phyloP scores from a whole-genome alignment of 2,113 vertebrate species.

The Brachionichthys hirsutus region DNA sequence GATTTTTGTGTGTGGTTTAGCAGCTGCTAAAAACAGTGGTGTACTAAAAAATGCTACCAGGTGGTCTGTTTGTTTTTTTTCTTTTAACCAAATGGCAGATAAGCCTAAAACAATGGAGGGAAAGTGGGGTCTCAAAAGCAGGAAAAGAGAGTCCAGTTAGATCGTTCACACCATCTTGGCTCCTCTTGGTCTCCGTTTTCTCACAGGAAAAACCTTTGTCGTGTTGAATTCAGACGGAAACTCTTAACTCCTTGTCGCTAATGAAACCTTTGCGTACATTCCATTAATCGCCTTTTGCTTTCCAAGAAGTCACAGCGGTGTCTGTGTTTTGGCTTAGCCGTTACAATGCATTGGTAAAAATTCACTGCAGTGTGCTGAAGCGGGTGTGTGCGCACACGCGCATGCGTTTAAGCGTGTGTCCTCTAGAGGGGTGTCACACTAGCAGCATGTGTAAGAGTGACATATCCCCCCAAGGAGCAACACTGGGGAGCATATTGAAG shows the following conservation, averaged over 20 bases:
- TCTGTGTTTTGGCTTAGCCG: constrained; percentile 4
- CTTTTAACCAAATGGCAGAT: too few relatives aligned
- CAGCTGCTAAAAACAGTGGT: too few relatives aligned
- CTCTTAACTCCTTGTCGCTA: constrained; percentile 61
- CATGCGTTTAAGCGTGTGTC: background rate
- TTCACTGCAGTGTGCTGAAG: constrained; percentile 1
- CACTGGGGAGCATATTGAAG: constrained; percentile 43
- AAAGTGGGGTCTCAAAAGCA: too few relatives aligned
- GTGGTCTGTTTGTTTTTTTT: too few relatives aligned
- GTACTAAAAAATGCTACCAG: too few relatives aligned
- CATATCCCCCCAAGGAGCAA: constrained; percentile 29
- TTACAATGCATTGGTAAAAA: constrained; percentile 1
- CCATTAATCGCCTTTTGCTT: constrained; percentile 71
- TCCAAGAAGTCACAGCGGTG: too few relatives aligned
- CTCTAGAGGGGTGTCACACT: constrained; percentile 22
- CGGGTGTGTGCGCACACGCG: too few relatives aligned
- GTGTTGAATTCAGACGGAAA: constrained; percentile 38
- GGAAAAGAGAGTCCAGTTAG: too few relatives aligned
- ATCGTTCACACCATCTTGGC: constrained; percentile 30
- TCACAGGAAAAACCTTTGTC: constrained; percentile 11
- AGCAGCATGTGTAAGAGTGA: constrained; percentile 35
- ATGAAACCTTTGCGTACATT: constrained; percentile 65
- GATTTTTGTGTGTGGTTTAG: too few relatives aligned
- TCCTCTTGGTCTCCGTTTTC: constrained; percentile 35
- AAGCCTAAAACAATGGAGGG: too few relatives aligned